phyloP scores from a whole-genome alignment of 2,113 vertebrate species.

The Tympanuchus pallidicinctus region DNA sequence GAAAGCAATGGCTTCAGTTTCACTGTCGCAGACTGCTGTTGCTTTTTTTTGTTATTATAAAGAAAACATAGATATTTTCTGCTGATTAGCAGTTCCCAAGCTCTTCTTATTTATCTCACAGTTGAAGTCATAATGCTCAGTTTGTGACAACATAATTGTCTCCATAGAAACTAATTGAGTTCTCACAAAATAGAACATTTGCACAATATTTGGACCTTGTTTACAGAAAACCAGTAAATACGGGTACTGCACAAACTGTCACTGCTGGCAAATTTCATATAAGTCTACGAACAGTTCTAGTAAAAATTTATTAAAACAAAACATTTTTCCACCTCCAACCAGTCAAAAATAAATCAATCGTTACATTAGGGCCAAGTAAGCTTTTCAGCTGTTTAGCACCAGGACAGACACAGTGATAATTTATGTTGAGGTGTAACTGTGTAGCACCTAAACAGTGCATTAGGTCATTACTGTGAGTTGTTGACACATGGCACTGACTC shows the following conservation, averaged over 20 bases:
- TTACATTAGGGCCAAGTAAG: neutral
- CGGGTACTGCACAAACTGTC: neutral
- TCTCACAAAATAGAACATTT: constrained; percentile 19
- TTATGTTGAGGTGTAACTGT: neutral
- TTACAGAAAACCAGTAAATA: constrained; percentile 59
- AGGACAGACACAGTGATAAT: neutral
- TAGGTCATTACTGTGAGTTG: neutral
- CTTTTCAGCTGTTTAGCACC: neutral
- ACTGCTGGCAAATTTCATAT: constrained; percentile 13
- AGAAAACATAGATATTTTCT: constrained; percentile 47
- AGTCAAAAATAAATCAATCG: neutral
- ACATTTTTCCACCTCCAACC: neutral
- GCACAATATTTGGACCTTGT: constrained; percentile 66
- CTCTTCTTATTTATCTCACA: constrained; percentile 51
- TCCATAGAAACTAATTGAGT: constrained; percentile 64
- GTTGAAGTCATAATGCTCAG: constrained; percentile 34
- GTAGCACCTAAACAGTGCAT: neutral
- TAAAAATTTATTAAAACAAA: neutral
- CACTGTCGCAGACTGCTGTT: neutral
- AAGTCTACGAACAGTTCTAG: neutral
- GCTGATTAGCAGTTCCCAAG: constrained; percentile 41
- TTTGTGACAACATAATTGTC: constrained; percentile 64
- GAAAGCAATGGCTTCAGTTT: neutral
- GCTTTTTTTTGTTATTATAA: constrained; percentile 27
- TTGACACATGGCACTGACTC: neutral